Evolutionary conservation across 2,888 invertebrate genomes (phyloP).

Genomic region (Thyatira batis): DNA sequence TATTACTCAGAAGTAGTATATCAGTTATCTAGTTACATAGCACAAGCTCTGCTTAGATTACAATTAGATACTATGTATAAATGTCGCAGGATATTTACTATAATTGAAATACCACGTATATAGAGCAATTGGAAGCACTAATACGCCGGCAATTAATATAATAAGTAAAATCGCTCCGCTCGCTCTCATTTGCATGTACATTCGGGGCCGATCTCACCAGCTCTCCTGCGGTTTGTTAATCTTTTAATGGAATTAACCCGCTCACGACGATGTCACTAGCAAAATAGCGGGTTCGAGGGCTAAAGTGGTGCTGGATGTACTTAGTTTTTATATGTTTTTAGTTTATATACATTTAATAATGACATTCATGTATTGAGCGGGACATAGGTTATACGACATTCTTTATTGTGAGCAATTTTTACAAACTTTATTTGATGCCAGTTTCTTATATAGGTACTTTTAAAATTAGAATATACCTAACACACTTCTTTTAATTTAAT

Average conservation of each 20-base stretch:
- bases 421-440: too few relatives aligned
- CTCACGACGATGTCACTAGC: constrained; percentile 62
- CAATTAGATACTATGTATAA: too few relatives aligned
- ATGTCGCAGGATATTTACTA: too few relatives aligned
- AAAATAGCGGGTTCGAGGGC: constrained; percentile 43
- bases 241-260: constrained; percentile 77
- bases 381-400: too few relatives aligned
- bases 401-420: too few relatives aligned
- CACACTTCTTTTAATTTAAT: too few relatives aligned
- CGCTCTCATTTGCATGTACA: constrained; percentile 39
- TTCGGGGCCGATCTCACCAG: constrained; percentile 39
- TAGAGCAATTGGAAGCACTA: background rate
- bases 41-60: too few relatives aligned
- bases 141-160: background rate
- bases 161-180: constrained; percentile 1
- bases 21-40: too few relatives aligned
- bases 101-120: too few relatives aligned
- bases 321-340: background rate
- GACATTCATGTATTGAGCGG: background rate
- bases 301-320: constrained; percentile 29
- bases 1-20: too few relatives aligned
- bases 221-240: constrained; percentile 70
- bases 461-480: too few relatives aligned
- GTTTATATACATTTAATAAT: background rate
- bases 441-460: too few relatives aligned